Evolutionary conservation across 1,140 invertebrate species (phyloP).

Genomic region (Microplitis demolitor): DNA sequence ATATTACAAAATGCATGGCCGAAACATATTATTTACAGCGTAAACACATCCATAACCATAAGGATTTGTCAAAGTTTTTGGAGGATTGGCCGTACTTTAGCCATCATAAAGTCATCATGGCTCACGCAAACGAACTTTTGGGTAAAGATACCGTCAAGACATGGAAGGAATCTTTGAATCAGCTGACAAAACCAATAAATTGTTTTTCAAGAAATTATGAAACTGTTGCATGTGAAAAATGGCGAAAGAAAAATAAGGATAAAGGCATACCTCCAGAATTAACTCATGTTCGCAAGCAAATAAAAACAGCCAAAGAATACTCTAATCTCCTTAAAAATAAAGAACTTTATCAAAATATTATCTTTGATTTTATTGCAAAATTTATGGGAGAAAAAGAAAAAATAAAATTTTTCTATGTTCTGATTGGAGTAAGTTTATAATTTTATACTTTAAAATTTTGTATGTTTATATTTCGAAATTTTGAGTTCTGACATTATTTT

Average conservation of each 20-base stretch:
- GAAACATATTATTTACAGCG: conserved; percentile 18
- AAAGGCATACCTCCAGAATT: neutral
- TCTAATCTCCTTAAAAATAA: neutral
- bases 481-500: neutral
- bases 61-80: conserved; percentile 7
- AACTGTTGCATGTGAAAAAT: neutral
- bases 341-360: neutral
- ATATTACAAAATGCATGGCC: neutral
- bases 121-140: conserved; percentile 9
- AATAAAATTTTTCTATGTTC: neutral
- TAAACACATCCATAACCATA: conserved; percentile 11
- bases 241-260: neutral
- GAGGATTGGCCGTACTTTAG: conserved; percentile 13
- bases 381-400: neutral
- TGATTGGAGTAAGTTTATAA: neutral
- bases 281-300: neutral
- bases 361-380: neutral
- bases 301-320: neutral
- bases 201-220: neutral
- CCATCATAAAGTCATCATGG: neutral
- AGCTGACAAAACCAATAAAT: neutral
- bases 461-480: neutral
- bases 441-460: neutral
- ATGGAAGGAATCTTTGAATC: neutral
- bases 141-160: conserved; percentile 6